These are phyloP conservation scores for Rhogogaster chlorosoma DNA, from an alignment of 2,888 invertebrate species.

Conservation along the genomic window DNA sequence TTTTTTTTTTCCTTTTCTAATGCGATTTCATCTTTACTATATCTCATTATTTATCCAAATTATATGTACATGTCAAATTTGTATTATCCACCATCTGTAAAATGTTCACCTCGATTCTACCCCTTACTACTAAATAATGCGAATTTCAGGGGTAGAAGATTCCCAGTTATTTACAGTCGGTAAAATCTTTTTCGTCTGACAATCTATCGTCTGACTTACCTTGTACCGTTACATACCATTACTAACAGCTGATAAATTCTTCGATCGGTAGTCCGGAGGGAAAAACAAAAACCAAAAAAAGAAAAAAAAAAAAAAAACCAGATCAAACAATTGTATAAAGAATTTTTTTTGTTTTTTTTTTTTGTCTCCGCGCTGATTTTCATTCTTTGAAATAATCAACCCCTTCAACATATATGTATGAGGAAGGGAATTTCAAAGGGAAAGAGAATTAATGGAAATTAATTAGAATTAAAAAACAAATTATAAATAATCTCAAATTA, in stretches of 20 bases:
- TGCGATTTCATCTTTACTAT: too few species aligned
- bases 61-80: neutral
- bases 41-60: neutral
- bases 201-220: neutral
- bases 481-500: neutral
- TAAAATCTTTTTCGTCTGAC: neutral
- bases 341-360: neutral
- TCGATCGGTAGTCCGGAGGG: neutral
- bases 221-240: neutral
- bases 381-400: neutral
- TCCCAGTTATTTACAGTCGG: slow-evolving; percentile 1
- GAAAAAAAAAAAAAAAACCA: neutral
- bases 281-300: neutral
- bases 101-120: neutral
- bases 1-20: too few species aligned
- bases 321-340: neutral
- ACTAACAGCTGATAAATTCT: neutral
- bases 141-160: neutral
- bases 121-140: neutral
- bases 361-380: neutral
- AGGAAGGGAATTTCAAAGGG: neutral
- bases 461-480: neutral
- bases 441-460: neutral
- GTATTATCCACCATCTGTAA: neutral
- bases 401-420: neutral